Base-by-base conservation (phyloP, 2,797 vertebrate genomes). In the Microctenopoma steveboyesi region DNA sequence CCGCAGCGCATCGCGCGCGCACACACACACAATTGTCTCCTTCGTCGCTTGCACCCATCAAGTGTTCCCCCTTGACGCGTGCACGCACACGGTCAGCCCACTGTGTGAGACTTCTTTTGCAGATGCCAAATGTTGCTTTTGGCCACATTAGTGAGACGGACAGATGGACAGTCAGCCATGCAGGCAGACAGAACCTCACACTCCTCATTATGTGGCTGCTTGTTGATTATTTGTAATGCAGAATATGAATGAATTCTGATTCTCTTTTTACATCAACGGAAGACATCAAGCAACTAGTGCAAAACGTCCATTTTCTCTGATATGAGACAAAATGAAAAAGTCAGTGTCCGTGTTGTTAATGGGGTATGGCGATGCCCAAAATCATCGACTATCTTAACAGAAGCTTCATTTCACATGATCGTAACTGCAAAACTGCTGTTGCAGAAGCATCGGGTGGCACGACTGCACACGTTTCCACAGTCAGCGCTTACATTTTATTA, bases 71-170 rank as follows among this genome's bases (percentile, higher is more conserved):
- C 55, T 60, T 56, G 42, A 80, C 66, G 60, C 50, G 60, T 63
- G 50, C 52, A 56, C 54, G 40, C 15, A 43, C 62, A 58, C 46
- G 53, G 7, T 61, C 73, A 55, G 61, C 58, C 45, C 71, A 72
- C 72, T 74, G 50, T 79, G 22, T 68, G 45, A 72, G 60, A 67
- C 55, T 58, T 88, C 79, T 30, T 35, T 18, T 52, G 46, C 43
- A 76, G 73, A 84, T 86, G 82, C 76, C 82, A 86, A 86, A 85
- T 85, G 78, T 86, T 85, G 77, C 65, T 84, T 83, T 89, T 86
- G 84, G 88, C 83, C 75, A 69, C 80, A 81, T 88, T 79, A 76
- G 78, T 64, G 75, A 87, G 87, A 86, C 67, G 64, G 85, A 79
- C 83, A 85, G 82, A 89, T 71, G 69, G 82, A 69, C 79, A 71